A percentile compares a stretch with the other conserved stretches of the same genome.
Conservation (phyloP, 2,113 vertebrate species). For the Prinia subflava region DNA sequence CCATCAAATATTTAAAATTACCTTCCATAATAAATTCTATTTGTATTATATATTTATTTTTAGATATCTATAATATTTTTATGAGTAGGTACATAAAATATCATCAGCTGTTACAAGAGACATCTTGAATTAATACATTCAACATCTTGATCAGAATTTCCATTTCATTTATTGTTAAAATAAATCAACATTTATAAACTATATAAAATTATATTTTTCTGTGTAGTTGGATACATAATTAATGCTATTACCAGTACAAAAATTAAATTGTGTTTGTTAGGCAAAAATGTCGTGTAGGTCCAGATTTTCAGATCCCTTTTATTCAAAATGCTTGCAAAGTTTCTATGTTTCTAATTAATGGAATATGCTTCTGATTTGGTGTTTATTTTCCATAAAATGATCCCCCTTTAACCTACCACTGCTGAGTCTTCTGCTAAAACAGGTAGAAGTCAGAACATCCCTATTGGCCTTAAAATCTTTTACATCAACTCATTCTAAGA, state of each 20-base stretch:
- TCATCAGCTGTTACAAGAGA: conserved; percentile 2
- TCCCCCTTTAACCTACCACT: not conserved
- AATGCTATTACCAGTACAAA: not conserved
- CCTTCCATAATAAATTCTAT: conserved; percentile 30
- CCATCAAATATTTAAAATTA: conserved; percentile 69
- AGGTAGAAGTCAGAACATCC: not conserved
- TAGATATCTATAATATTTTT: conserved; percentile 40
- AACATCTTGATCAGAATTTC: conserved; percentile 46
- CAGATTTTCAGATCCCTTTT: not conserved
- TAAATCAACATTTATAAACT: conserved; percentile 24
- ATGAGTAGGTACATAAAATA: conserved; percentile 27
- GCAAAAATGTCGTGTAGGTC: not conserved
- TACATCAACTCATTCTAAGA: not conserved
- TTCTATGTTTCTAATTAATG: not conserved
- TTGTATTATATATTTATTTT: conserved; percentile 53
- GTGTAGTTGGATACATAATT: not conserved
- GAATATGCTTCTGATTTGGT: not conserved
- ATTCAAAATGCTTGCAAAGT: not conserved
- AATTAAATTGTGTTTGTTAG: not conserved
- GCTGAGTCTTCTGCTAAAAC: not conserved
- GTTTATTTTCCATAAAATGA: not conserved
- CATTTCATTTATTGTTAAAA: conserved; percentile 42
- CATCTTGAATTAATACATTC: conserved; percentile 33
- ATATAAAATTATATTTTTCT: conserved; percentile 25
- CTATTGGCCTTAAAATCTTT: not conserved